Evolutionary conservation across 2,113 vertebrate genomes (phyloP).

Genomic region (Prionailurus viverrinus): DNA sequence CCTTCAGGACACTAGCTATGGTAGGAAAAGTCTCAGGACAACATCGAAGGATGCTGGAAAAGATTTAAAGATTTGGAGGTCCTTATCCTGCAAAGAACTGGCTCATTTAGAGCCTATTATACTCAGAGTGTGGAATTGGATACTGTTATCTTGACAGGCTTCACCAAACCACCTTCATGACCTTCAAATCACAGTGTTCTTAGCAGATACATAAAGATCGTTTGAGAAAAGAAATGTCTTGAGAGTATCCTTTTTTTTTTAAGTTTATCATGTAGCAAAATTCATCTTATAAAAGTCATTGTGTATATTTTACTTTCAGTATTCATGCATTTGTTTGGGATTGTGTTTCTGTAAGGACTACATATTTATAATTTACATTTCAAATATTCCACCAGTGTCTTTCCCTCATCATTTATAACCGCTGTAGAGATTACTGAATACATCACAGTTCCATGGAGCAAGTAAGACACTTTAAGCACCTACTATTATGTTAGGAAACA

Average conservation of each 20-base stretch:
- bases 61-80: slow-evolving; percentile 35
- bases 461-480: background rate
- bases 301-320: slow-evolving; percentile 48
- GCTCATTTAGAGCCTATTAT: slow-evolving; percentile 4
- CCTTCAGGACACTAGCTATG: background rate
- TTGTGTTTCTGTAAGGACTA: slow-evolving; percentile 34
- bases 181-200: slow-evolving; percentile 45
- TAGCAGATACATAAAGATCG: background rate
- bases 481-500: slow-evolving; percentile 45
- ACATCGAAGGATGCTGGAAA: background rate
- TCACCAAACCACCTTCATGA: background rate
- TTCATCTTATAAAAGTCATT: background rate
- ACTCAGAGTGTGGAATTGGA: slow-evolving; percentile 13
- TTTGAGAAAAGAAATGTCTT: background rate
- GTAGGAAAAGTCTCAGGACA: background rate
- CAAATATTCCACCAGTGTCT: slow-evolving; percentile 46
- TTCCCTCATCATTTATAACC: slow-evolving; percentile 19
- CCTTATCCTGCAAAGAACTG: background rate
- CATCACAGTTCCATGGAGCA: background rate
- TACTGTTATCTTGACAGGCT: slow-evolving; percentile 28
- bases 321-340: slow-evolving; percentile 57
- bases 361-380: slow-evolving; percentile 69
- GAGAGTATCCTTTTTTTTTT: background rate
- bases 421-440: background rate
- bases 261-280: background rate